Evolutionary conservation across 1,140 invertebrate species (phyloP), one percentile per base, ranked within the genome.

Genomic region (Saccostrea echinata): DNA sequence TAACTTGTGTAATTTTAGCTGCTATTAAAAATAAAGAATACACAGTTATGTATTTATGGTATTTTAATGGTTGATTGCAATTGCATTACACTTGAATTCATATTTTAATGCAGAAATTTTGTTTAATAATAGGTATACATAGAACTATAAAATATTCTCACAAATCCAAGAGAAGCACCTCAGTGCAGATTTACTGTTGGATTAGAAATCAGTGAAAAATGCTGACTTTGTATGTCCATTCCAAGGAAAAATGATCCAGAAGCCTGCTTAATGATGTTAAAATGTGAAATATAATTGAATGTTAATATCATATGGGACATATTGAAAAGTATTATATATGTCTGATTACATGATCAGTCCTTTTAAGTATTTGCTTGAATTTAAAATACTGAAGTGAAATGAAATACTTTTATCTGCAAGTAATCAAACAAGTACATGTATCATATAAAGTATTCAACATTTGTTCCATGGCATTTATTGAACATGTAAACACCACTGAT

Each of bases 21-120:
- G 35, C 35, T 43, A 43, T 43, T 43, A 43, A 43, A 3, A 61
- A 61, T n/a, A 71, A 30, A 30, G 13, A 71, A 71, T 30, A 71
- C 12, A 30, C 6, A 30, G 16, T 71, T 9, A 13, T 71, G 24
- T 13, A 30, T 71, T 71, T 30, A 71, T 71, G 11, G 24, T 35
- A 71, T 71, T 71, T 71, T 71, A 71, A 71, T 71, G 68, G 68
- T 71, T 71, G 68, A 71, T 71, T 71, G 68, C 68, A 33, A 33
- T 27, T 71, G 68, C 68, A 71, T 71, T 71, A 71, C 27, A 71
- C 24, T 71, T 30, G 68, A 61, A 61, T 61, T 61, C 57, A 61
- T 21, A 61, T 33, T 71, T 71, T 13, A 71, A 71, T 71, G 68
- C 68, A 71, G 35, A 43, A 71, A 71, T 11, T n/a, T 71, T 71